Conservation (phyloP, 2,888 invertebrate genomes). For the Camptogramma bilineatum region DNA sequence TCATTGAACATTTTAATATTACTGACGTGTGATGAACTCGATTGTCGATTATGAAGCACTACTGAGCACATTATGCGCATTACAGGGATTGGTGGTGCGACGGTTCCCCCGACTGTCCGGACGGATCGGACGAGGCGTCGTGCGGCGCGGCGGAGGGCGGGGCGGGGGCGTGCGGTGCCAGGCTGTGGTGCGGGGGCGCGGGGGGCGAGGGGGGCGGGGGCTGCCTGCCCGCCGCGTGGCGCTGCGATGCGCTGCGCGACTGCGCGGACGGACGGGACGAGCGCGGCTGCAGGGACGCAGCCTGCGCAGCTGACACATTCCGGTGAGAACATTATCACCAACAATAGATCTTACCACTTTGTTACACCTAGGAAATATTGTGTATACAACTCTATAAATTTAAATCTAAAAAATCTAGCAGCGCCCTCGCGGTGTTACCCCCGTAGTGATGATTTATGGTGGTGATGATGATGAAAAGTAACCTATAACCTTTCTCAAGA, state of each 20-base stretch:
- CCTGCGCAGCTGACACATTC: constrained; percentile 75
- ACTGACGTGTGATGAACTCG: too few species aligned
- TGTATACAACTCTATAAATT: too few species aligned
- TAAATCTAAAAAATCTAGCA: too few species aligned
- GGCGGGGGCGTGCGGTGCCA: constrained; percentile 14
- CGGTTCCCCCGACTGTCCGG: constrained; percentile 80
- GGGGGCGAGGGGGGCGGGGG: constrained; percentile 83
- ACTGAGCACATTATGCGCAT: too few species aligned
- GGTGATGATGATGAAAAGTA: too few species aligned
- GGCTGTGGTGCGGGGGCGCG: constrained; percentile 58
- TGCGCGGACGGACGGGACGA: constrained; percentile 88
- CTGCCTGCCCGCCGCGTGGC: constrained; percentile 85
- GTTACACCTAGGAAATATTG: too few species aligned
- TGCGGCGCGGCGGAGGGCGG: constrained; percentile 53
- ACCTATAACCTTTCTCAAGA: too few species aligned
- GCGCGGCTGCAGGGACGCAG: constrained; percentile 61
- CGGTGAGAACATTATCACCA: constrained; percentile 45
- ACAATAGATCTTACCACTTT: too few species aligned
- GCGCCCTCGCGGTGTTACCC: too few species aligned
- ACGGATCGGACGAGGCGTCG: constrained; percentile 50
- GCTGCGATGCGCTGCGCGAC: constrained; percentile 88
- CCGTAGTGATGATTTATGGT: too few species aligned
- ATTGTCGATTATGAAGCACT: too few species aligned
- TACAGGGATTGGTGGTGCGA: constrained; percentile 50
- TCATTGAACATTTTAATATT: too few species aligned